Evolutionary conservation across 2,113 vertebrate genomes (phyloP).

Genomic region (Oncorhynchus nerka): DNA sequence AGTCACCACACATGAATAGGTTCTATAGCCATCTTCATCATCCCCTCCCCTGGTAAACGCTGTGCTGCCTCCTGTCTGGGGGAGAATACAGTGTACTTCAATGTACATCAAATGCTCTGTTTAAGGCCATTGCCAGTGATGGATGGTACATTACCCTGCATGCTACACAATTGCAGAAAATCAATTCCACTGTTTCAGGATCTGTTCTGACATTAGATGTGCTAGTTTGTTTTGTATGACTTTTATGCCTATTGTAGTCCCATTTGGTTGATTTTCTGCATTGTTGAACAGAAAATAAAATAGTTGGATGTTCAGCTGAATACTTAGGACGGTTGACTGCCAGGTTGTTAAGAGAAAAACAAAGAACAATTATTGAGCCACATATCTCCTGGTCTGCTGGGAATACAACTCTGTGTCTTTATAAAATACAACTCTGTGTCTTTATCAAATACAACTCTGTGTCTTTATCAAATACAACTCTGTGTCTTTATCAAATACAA

Average conservation of each 20-base stretch:
- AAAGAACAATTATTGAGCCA: not conserved
- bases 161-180: conserved; percentile 44
- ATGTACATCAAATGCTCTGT: conserved; percentile 51
- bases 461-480: too few species aligned
- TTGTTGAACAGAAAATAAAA: not conserved
- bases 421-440: too few species aligned
- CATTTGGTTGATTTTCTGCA: not conserved
- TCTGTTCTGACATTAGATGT: conserved; percentile 24
- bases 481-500: too few species aligned
- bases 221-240: conserved; percentile 31
- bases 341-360: not conserved
- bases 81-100: conserved; percentile 49
- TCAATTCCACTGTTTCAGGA: conserved; percentile 21
- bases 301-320: not conserved
- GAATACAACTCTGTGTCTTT: too few species aligned
- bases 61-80: conserved; percentile 32
- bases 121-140: conserved; percentile 52
- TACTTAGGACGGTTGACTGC: not conserved
- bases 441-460: too few species aligned
- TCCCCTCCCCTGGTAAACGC: conserved; percentile 23
- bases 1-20: conserved; percentile 12
- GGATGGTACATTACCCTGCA: conserved; percentile 51
- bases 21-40: conserved; percentile 1
- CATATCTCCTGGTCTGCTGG: too few species aligned
- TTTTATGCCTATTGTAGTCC: conserved; percentile 3